Evolutionary conservation across 2,888 invertebrate genomes (phyloP), one percentile per base, ranked within the genome.

Genomic region (Plemyria rubiginata): DNA sequence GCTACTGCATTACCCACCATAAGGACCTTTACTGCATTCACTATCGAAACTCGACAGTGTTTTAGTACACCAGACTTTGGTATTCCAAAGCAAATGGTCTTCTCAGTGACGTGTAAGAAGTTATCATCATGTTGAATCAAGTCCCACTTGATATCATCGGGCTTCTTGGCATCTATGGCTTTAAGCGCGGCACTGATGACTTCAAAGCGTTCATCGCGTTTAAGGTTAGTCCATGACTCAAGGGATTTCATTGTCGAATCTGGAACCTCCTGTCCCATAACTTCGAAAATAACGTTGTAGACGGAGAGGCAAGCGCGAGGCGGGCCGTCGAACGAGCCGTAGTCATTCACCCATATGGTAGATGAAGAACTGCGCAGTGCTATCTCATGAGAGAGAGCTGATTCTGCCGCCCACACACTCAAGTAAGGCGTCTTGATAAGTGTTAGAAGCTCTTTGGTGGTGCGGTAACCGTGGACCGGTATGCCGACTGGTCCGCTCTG

Each of bases 381-480:
- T 50, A 57, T 57, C 29, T 57, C 56, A 13, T 57, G 13, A 15
- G 50, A 41, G 1, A 57, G 12, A 4, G 56, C 56, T 9, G 50
- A 32, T 8, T 57, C 50, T 8, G 56, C 56, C 12, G 50, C 56
- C 56, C 56, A 57, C 4, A 57, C 4, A 41, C 56, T 57, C 2
- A 50, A 15, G 12, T 57, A 57, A 7, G 49, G 56, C 11, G 56
- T 57, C 7, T 57, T n/a, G 29, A 57, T 50, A 7, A 57, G 7
- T 2, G 41, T 16, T 16, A 45, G 45, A 16, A 45, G 11, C 45
- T 45, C 45, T 9, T 45, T 45, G 16, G 45, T 45, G n/a, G 45
- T 45, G 16, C 45, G 45, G 45, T 45, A 45, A 4, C 16, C 45
- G 11, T 15, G 15, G 9, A 45, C 16, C 16, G 16, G 45, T 45